Base-by-base conservation (phyloP, 2,888 invertebrate species). In the Odontothrips loti region DNA sequence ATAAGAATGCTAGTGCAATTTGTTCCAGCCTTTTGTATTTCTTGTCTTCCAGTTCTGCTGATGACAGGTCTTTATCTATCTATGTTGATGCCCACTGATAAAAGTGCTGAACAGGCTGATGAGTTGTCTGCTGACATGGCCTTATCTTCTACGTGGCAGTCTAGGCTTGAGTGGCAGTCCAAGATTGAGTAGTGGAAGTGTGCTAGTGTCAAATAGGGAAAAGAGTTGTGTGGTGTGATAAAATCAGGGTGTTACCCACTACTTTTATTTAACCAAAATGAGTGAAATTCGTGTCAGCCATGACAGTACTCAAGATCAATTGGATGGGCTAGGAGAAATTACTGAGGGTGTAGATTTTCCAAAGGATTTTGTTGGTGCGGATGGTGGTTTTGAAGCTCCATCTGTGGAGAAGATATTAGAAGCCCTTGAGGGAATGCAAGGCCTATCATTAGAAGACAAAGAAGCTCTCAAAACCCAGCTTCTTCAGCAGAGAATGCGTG, bases 281-380 rank as follows among this genome's bases (percentile, higher is more conserved):
- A 75, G 68, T 75, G 68, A 75, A 75, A 75, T 75, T 75, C 68
- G 68, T 75, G 68, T 75, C 10, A 75, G 68, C 27, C 68, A 75
- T 75, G 68, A 27, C 23, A 27, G 27, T 75, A 75, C 27, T 12
- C 68, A 75, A 75, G 68, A 75, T 27, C 23, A 27, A 12, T 12
- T 75, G 23, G 68, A 75, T 75, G 68, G 68, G 9, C 12, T 75
- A 12, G 68, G 68, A 27, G 68, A 75, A 75, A 75, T 75, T 27
- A 10, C 68, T 23, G 68, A 75, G 9, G 68, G 68, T 27, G 68
- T 75, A 10, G 23, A 75, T 12, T 27, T 75, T 75, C 68, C 68
- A 8, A 75, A 75, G 27, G 68, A 75, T 75, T 75, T 75, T 75
- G 23, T 75, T 9, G 68, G 68, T 10, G 68, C 68, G 10, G 68